These are phyloP conservation scores for Platanista minor DNA, from an alignment of 2,113 vertebrate genomes.

Conservation along the genomic window DNA sequence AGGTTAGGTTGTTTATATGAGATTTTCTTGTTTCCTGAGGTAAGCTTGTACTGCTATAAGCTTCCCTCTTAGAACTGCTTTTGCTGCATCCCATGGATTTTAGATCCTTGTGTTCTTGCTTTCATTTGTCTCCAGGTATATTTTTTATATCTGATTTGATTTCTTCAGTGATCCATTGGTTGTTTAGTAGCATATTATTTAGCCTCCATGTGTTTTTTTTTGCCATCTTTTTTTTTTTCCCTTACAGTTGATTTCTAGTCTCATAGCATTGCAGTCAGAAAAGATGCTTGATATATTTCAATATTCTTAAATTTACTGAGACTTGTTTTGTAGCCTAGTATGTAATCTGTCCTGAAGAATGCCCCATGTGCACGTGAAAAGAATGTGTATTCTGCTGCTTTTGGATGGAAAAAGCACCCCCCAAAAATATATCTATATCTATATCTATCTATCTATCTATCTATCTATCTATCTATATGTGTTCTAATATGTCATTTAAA, in stretches of 20 bases:
- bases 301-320: neutral
- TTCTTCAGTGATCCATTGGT: neutral
- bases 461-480: neutral
- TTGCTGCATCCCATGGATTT: neutral
- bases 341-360: neutral
- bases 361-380: neutral
- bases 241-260: neutral
- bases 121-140: neutral
- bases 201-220: no score
- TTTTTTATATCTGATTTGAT: neutral
- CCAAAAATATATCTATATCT: neutral
- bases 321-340: neutral
- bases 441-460: no score
- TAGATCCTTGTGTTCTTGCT: neutral
- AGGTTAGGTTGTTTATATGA: neutral
- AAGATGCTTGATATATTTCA: neutral
- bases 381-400: neutral
- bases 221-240: neutral
- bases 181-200: neutral
- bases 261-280: neutral
- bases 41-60: neutral
- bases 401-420: neutral
- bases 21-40: neutral
- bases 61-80: neutral
- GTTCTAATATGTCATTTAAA: neutral